phyloP scores from a whole-genome alignment of 30 jellyfish, hydroid and myxozoan species.

The Aurelia sp. region DNA sequence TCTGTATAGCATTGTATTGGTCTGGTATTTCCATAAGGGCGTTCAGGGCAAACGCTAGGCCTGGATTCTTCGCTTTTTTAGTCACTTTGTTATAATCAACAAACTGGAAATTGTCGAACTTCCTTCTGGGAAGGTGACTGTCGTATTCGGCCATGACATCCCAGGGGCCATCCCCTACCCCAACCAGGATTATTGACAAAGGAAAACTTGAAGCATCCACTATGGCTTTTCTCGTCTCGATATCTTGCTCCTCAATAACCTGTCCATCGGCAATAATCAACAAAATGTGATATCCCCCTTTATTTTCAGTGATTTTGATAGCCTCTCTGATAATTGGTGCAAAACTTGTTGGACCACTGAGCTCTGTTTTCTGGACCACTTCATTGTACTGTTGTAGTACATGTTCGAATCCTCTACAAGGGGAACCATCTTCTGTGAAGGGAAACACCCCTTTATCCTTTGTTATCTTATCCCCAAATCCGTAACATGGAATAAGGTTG shows the following conservation, averaged over 20 bases:
- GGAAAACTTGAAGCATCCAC: constrained; percentile 86
- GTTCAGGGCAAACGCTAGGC: constrained; percentile 79
- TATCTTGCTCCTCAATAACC: constrained; percentile 85
- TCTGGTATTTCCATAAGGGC: constrained; percentile 97
- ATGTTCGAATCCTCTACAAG: constrained; percentile 83
- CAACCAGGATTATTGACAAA: constrained; percentile 86
- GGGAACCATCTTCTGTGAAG: constrained; percentile 61
- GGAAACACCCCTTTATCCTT: constrained; percentile 80
- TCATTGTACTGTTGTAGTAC: constrained; percentile 72
- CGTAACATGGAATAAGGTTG: constrained; percentile 82
- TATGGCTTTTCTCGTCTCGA: constrained; percentile 73
- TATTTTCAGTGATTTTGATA: constrained; percentile 47
- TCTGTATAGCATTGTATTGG: constrained; percentile 77
- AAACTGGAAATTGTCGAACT: constrained; percentile 90
- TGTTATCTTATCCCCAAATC: constrained; percentile 89
- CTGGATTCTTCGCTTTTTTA: constrained; percentile 73
- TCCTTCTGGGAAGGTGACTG: constrained; percentile 75
- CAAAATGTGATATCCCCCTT: constrained; percentile 71
- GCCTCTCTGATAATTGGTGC: constrained; percentile 88
- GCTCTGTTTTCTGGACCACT: constrained; percentile 70
- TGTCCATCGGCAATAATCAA: constrained; percentile 91
- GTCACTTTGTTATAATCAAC: constrained; percentile 78
- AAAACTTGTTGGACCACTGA: constrained; percentile 94
- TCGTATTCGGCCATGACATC: constrained; percentile 84
- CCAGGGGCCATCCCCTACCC: constrained; percentile 99